Evolutionary conservation across 2,888 invertebrate genomes (phyloP).

Genomic region (Microctonus brassicae): DNA sequence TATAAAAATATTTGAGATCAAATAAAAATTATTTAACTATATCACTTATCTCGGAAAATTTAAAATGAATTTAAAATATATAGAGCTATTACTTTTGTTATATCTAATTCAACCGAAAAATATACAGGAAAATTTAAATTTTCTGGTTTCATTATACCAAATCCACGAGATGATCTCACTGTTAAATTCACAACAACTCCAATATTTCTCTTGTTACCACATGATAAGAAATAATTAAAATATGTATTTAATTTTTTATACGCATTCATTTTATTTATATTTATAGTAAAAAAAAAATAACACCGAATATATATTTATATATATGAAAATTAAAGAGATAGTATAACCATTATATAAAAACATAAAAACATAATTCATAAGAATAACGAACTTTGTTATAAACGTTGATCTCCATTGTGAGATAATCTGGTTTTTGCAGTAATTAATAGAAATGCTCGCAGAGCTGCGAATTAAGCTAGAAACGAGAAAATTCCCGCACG

Average conservation of each 20-base stretch:
- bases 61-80: too few relatives aligned
- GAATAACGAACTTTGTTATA: neutral
- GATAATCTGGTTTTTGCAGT: slow-evolving; percentile 37
- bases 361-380: slow-evolving; percentile 1
- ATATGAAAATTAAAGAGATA: neutral
- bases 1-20: too few relatives aligned
- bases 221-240: neutral
- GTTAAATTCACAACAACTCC: neutral
- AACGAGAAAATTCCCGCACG: slow-evolving; percentile 50
- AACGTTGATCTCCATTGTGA: neutral
- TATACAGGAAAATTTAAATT: too few relatives aligned
- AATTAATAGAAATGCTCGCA: slow-evolving; percentile 49
- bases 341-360: neutral
- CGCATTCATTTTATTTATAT: neutral
- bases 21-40: too few relatives aligned
- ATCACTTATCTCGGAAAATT: too few relatives aligned
- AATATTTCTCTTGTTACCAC: neutral
- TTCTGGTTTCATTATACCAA: too few relatives aligned
- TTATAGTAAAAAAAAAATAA: neutral
- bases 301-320: too few relatives aligned
- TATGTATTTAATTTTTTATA: neutral
- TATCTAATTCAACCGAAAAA: too few relatives aligned
- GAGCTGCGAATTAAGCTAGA: slow-evolving; percentile 40
- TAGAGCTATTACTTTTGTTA: too few relatives aligned
- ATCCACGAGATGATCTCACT: too few relatives aligned